Conservation (phyloP, 53 echinoderm and acorn worm species). For the Stichopus horrens region DNA sequence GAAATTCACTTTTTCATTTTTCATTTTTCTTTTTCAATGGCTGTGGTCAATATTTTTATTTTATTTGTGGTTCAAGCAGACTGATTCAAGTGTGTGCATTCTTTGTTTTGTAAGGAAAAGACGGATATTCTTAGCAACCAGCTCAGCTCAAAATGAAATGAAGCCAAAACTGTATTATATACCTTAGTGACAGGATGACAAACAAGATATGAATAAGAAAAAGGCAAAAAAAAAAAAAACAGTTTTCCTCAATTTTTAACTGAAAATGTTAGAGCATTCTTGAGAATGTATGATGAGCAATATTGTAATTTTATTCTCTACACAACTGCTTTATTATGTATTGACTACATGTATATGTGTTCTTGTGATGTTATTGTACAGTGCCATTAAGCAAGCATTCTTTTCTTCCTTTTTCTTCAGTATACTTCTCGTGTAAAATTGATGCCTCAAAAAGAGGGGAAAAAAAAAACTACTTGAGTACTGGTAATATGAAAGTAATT, state of each 20-base stretch:
- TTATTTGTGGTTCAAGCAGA: slow-evolving; percentile 39
- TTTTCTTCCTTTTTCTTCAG: slow-evolving; percentile 2
- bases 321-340: slow-evolving; percentile 49
- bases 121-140: slow-evolving; percentile 35
- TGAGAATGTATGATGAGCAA: slow-evolving; percentile 46
- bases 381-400: not conserved
- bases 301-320: slow-evolving; percentile 51
- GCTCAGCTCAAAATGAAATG: slow-evolving; percentile 46
- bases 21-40: not conserved
- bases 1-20: not conserved
- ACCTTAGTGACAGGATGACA: not conserved
- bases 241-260: slow-evolving; percentile 23
- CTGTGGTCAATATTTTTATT: not conserved
- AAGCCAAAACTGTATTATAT: slow-evolving; percentile 46
- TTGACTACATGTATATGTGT: slow-evolving; percentile 44
- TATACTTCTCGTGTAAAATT: not conserved
- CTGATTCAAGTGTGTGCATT: slow-evolving; percentile 49
- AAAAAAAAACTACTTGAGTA: not conserved
- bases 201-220: not conserved
- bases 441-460: not conserved
- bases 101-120: slow-evolving; percentile 18
- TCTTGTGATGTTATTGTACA: slow-evolving; percentile 41
- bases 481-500: slow-evolving; percentile 7
- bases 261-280: slow-evolving; percentile 40
- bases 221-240: not conserved